Base-by-base conservation (phyloP, 2,888 invertebrate genomes). In the Eristalis intricaria region DNA sequence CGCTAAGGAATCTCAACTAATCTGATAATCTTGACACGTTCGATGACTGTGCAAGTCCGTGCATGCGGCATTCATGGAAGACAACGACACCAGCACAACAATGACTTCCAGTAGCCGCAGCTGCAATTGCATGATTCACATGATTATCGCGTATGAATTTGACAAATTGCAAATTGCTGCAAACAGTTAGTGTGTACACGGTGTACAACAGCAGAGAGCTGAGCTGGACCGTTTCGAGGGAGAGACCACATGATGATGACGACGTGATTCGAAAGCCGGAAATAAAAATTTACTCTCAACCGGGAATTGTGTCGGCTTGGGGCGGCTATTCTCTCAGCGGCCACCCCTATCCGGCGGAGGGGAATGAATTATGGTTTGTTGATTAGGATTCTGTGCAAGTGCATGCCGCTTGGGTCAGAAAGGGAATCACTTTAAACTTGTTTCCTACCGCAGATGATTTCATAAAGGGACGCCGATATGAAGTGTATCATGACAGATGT, bases 121-220 rank as follows among this genome's bases (percentile, higher is more conserved):
- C 61, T 81, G 81, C 81, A 85, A 58, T 86, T 79, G 74, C 75
- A 78, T 78, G 86, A 78, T 82, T 86, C 78, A 70, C 78, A 83
- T 74, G 66, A 83, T 86, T 74, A 79, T 83, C 78, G 86, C 86
- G 70, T 83, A 71, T 85, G 80, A 80, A 86, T 86, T 86, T 83
- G 86, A 86, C 86, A 86, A 86, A 86, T 86, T 86, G 86, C 83
- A 86, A 86, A 86, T 86, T 86, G 86, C 86, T 35, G 82, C 26
- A 61, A 82, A 77, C 80, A 77, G 68, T 69, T 35, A 19, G 38
- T 43, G 56, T 65, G 74, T 43, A 63, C 26, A 68, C 65, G 32
- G 60, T 60, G 56, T 71, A 15, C 35, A 23, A 50, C 22, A 15
- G 61, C 35, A 61, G 15, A 32, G 5, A 32, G 32, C 32, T 32